Percentiles rank a stretch among this genome's conserved stretches.
phyloP scores from a whole-genome alignment of 2,113 vertebrate genomes.

The Entomyzon cyanotis region DNA sequence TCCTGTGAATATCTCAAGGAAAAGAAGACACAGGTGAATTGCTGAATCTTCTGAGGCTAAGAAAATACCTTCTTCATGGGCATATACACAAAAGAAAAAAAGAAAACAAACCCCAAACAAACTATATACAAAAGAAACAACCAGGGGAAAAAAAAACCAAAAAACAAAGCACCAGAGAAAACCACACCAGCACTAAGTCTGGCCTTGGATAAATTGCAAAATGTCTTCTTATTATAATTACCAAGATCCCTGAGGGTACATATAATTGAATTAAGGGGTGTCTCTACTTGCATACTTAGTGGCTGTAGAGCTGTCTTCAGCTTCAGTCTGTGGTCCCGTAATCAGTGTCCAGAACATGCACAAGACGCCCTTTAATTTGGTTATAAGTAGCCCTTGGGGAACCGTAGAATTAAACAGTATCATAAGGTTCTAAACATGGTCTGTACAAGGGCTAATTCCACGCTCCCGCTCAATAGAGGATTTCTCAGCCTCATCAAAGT shows the following conservation, averaged over 20 bases:
- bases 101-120: not conserved
- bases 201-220: conserved; percentile 40
- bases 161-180: not conserved
- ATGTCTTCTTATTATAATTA: conserved; percentile 47
- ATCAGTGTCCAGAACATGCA: conserved; percentile 62
- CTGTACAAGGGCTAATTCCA: conserved; percentile 41
- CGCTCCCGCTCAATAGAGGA: not conserved
- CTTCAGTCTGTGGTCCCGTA: conserved; percentile 55
- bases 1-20: not conserved
- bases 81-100: not conserved
- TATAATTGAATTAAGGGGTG: conserved; percentile 64
- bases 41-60: not conserved
- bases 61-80: not conserved
- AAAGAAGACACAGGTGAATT: not conserved
- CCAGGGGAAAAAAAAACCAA: not conserved
- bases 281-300: conserved; percentile 57
- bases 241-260: conserved; percentile 19
- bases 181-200: not conserved
- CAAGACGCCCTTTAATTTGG: conserved; percentile 55
- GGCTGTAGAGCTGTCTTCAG: conserved; percentile 55
- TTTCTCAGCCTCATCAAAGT: conserved; percentile 67
- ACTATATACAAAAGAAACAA: not conserved
- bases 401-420: conserved; percentile 57
- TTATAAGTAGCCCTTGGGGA: conserved; percentile 62
- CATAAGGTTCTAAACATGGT: conserved; percentile 61